Evolutionary conservation across 2,113 vertebrate species (phyloP), one percentile per base, ranked within the genome.

Genomic region (Lophius piscatorius): DNA sequence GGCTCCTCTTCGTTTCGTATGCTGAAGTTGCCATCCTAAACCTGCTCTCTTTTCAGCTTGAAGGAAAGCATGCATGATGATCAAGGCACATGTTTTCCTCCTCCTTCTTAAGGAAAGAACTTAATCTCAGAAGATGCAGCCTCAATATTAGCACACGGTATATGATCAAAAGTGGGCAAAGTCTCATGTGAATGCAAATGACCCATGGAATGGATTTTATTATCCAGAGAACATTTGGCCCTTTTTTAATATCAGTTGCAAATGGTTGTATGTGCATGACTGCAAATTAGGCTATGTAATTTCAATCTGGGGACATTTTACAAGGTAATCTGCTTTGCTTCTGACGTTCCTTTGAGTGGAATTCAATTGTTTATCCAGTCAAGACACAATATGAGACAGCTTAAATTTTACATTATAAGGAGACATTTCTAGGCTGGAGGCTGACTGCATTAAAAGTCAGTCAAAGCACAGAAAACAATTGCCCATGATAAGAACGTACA

Each of bases 401-500:
- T 49, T 59, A 12, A 26, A 41, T 11, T 41, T 9, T 52, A 3
- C 0, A 0, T 45, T 31, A 24, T 20, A 31, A 50, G 56, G 21
- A 8, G 22, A 4, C 2, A 35, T 12, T 12, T 10, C 13, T 4
- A 12, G 10, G 9, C 10, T 6, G 33, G 13, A 64, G 51, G 42
- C 42, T 45, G 47, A 11, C 33, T 67, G 33, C 38, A 29, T 61
- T 28, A 54, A 28, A 28, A 48, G 21, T 34, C 59, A 63, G 59
- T 46, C 40, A 59, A 38, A 66, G 16, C 42, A 10, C 21, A 54
- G 33, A 23, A 20, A 20, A 28, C 31, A 40, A 52, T 40, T 0
- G 17, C 62, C 22, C 38, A 66, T 65, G 59, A 71, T 65, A 40
- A 71, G 52, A 21, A 70, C 59, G 34, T 29, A 47, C 49, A 73